Evolutionary conservation across 2,797 vertebrate genomes (phyloP).

Genomic region (Myotis findleyi): DNA sequence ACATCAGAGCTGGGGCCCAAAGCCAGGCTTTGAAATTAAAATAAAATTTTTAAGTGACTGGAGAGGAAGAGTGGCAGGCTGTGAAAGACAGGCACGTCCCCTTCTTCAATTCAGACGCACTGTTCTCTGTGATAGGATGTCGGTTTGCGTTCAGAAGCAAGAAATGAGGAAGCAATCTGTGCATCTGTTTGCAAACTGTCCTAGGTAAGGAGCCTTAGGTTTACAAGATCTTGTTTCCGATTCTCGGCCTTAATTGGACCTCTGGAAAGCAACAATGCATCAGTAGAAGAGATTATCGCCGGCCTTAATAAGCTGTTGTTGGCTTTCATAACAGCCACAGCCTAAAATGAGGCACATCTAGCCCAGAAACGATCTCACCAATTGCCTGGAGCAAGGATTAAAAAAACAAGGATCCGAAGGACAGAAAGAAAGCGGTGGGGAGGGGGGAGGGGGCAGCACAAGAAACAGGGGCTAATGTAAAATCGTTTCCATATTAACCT

Average conservation of each 20-base stretch:
- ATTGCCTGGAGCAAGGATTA: slow-evolving; percentile 98
- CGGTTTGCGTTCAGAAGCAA: slow-evolving; percentile 34
- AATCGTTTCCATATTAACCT: slow-evolving; percentile 99
- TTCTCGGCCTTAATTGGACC: slow-evolving; percentile 78
- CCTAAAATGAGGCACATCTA: slow-evolving; percentile 86
- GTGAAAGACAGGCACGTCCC: slow-evolving; percentile 23
- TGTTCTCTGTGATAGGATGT: slow-evolving; percentile 55
- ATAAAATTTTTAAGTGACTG: slow-evolving; percentile 49
- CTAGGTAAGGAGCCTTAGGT: slow-evolving; percentile 48
- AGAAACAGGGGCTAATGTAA: slow-evolving; percentile 93
- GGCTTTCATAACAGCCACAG: slow-evolving; percentile 88
- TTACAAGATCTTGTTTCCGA: slow-evolving; percentile 78
- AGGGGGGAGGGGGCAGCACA: slow-evolving; percentile 66
- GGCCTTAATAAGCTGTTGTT: slow-evolving; percentile 89
- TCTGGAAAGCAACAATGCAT: slow-evolving; percentile 87
- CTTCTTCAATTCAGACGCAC: slow-evolving; percentile 20
- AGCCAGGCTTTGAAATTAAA: slow-evolving; percentile 77
- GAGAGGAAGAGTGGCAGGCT: slow-evolving; percentile 28
- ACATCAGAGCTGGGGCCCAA: slow-evolving; percentile 35
- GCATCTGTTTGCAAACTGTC: slow-evolving; percentile 73
- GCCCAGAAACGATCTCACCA: slow-evolving; percentile 86
- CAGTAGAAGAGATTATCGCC: slow-evolving; percentile 87
- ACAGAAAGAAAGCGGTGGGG: slow-evolving; percentile 70
- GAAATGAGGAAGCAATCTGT: background rate
- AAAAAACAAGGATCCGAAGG: slow-evolving; percentile 88